These are phyloP conservation scores for Drosophila rubida DNA, from an alignment of 2,888 invertebrate genomes.

Conservation along the genomic window DNA sequence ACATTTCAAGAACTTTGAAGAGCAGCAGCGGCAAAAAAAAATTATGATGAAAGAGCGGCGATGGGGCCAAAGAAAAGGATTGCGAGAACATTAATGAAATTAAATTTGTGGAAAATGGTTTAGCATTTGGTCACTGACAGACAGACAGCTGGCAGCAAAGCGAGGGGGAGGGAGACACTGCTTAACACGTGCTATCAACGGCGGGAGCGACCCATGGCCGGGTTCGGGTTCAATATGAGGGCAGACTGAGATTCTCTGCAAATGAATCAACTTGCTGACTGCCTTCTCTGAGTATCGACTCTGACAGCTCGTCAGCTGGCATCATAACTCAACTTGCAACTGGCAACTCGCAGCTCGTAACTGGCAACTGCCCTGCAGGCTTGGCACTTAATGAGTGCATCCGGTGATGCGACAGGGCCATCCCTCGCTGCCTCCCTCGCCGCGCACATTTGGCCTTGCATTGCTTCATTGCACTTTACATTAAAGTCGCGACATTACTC, in stretches of 20 bases:
- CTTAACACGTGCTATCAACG: constrained; percentile 52
- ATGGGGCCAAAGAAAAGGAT: constrained; percentile 34
- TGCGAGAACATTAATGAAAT: constrained; percentile 64
- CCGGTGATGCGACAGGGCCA: constrained; percentile 50
- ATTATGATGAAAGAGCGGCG: not conserved
- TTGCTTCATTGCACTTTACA: constrained; percentile 79
- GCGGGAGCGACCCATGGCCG: not conserved
- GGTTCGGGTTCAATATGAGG: constrained; percentile 42
- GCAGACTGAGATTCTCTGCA: constrained; percentile 29
- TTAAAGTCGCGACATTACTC: constrained; percentile 76
- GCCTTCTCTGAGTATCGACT: constrained; percentile 15
- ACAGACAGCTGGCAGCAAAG: constrained; percentile 4
- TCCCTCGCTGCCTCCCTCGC: constrained; percentile 21
- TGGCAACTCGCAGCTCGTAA: constrained; percentile 3
- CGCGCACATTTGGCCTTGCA: constrained; percentile 54
- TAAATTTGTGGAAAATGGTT: constrained; percentile 74
- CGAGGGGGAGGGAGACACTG: not conserved
- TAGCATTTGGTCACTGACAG: constrained; percentile 32
- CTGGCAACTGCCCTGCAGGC: constrained; percentile 45
- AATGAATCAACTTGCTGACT: constrained; percentile 66
- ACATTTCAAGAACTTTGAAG: constrained; percentile 76
- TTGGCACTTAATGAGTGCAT: constrained; percentile 76
- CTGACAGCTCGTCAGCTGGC: constrained; percentile 79
- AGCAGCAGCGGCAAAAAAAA: constrained; percentile 33
- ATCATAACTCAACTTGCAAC: constrained; percentile 70